A percentile compares a stretch with the other conserved stretches of the same genome.
Evolutionary conservation across 2,113 vertebrate genomes (phyloP).

Genomic region (Microcebus murinus): DNA sequence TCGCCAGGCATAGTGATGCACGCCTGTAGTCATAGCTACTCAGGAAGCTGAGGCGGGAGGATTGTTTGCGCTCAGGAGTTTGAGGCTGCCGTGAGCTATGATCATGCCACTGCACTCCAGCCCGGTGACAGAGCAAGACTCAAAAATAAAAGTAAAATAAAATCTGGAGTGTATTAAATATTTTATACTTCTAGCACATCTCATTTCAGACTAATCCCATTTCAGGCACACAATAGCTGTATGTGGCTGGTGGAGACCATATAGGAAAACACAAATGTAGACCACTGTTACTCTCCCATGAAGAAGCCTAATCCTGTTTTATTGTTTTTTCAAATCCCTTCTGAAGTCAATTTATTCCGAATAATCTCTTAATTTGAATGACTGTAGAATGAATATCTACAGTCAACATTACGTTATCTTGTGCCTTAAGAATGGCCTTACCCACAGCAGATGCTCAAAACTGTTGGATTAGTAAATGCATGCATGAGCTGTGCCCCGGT

Average conservation of each 20-base stretch:
- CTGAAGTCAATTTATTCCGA: slow-evolving; percentile 44
- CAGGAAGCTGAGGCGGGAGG: too few species aligned
- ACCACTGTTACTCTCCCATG: background rate
- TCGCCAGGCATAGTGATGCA: too few species aligned
- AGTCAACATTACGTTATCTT: background rate
- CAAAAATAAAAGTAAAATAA: too few species aligned
- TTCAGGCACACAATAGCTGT: background rate
- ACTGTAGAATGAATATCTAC: background rate
- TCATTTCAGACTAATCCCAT: slow-evolving; percentile 36
- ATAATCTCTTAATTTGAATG: background rate
- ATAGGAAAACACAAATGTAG: background rate
- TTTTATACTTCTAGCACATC: background rate
- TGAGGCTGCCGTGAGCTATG: too few species aligned
- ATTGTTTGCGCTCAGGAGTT: too few species aligned
- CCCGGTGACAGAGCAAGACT: too few species aligned
- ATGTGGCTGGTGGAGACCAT: background rate
- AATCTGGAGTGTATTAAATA: background rate
- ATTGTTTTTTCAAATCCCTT: background rate
- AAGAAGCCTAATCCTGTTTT: background rate
- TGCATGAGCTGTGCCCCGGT: background rate
- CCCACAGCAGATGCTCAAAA: background rate
- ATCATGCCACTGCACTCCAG: too few species aligned
- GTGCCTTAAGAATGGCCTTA: background rate
- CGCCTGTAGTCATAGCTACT: too few species aligned
- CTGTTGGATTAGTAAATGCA: background rate